These are phyloP conservation scores for Drosophila ironensis DNA, from an alignment of 1,140 invertebrate genomes.

Conservation along the genomic window DNA sequence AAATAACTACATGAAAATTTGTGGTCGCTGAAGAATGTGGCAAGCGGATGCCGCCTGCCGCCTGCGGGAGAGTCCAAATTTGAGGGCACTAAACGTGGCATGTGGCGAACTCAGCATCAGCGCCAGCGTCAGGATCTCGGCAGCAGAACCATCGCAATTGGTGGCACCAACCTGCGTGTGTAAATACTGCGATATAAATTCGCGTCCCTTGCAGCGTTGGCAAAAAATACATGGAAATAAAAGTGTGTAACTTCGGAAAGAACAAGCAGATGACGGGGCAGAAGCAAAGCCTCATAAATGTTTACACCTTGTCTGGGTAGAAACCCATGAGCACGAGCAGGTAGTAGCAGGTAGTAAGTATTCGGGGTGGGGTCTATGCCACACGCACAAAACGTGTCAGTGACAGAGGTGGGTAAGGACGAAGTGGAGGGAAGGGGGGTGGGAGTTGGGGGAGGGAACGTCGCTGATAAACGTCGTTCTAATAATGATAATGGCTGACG, in stretches of 20 bases:
- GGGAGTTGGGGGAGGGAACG: not conserved
- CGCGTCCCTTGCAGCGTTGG: constrained; percentile 67
- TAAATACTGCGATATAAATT: constrained; percentile 77
- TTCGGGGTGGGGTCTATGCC: not conserved
- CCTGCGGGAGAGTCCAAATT: constrained; percentile 57
- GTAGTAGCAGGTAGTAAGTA: not conserved
- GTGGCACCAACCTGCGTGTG: constrained; percentile 42
- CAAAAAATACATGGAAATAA: constrained; percentile 40
- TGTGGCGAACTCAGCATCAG: constrained; percentile 48
- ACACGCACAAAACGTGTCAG: constrained; percentile 66
- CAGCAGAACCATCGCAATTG: not conserved
- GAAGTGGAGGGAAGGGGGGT: not conserved
- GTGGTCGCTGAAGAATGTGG: constrained; percentile 68
- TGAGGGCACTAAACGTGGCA: constrained; percentile 73
- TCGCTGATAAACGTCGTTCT: constrained; percentile 57
- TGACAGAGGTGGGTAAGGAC: constrained; percentile 50
- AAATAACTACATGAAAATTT: constrained; percentile 77
- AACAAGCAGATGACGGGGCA: constrained; percentile 18
- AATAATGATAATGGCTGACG: constrained; percentile 72
- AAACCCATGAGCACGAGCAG: constrained; percentile 19
- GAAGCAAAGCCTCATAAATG: constrained; percentile 62
- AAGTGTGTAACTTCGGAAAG: constrained; percentile 40
- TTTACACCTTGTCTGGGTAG: constrained; percentile 66
- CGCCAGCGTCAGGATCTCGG: constrained; percentile 1
- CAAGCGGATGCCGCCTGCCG: constrained; percentile 16